Evolutionary conservation across 2,888 invertebrate species (phyloP).

Genomic region (Calliopum simillimum): DNA sequence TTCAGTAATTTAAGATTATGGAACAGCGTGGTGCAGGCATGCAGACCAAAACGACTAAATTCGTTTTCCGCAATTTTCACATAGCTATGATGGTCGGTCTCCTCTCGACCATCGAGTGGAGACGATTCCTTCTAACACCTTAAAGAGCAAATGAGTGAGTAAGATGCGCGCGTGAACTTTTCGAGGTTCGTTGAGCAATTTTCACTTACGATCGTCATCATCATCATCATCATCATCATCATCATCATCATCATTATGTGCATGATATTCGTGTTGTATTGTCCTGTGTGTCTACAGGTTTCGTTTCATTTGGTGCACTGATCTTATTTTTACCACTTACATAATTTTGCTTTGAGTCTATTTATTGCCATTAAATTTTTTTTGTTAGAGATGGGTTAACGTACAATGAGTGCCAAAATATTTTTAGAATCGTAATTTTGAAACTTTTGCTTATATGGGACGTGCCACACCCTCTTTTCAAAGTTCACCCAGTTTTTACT

Average conservation of each 20-base stretch:
- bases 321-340: too few relatives aligned
- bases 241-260: background rate
- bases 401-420: too few relatives aligned
- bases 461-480: too few relatives aligned
- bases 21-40: slow-evolving; percentile 27
- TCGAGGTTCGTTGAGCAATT: slow-evolving; percentile 27
- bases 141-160: background rate
- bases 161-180: slow-evolving; percentile 37
- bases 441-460: too few relatives aligned
- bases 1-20: slow-evolving; percentile 35
- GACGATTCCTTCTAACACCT: background rate
- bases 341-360: too few relatives aligned
- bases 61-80: slow-evolving; percentile 50
- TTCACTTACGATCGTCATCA: slow-evolving; percentile 26
- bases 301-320: too few relatives aligned
- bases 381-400: too few relatives aligned
- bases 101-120: slow-evolving; percentile 11
- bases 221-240: background rate
- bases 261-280: background rate
- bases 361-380: too few relatives aligned
- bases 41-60: slow-evolving; percentile 6
- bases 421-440: too few relatives aligned
- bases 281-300: slow-evolving; percentile 10
- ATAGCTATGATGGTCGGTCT: slow-evolving; percentile 41
- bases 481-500: too few relatives aligned